Percentiles rank a stretch among this genome's conserved stretches.
These are phyloP conservation scores for Acanthurus tractus DNA, from an alignment of 2,797 vertebrate species.

Conservation along the genomic window DNA sequence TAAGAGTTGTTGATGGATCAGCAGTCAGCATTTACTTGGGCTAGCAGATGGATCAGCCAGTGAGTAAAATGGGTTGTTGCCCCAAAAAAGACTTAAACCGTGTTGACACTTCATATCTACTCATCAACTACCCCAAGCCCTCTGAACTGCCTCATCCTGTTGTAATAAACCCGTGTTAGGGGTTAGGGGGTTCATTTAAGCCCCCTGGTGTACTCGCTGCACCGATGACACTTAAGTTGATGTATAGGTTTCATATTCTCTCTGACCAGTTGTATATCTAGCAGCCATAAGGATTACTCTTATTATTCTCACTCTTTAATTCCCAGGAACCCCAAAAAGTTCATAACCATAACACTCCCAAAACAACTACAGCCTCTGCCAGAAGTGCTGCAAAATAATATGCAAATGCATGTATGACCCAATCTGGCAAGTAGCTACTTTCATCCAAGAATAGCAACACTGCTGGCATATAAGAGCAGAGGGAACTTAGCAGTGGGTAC, in stretches of 20 bases:
- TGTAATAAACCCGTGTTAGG: no score
- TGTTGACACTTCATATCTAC: background rate
- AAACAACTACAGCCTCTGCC: background rate
- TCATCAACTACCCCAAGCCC: background rate
- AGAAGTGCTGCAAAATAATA: conserved; percentile 11
- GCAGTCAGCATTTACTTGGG: background rate
- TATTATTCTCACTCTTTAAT: background rate
- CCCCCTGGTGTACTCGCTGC: no score
- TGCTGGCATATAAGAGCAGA: conserved; percentile 5
- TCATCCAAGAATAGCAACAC: conserved; percentile 20
- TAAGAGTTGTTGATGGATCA: background rate
- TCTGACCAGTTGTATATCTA: background rate
- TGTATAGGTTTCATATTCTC: no score
- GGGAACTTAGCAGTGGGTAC: background rate
- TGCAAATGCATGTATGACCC: conserved; percentile 20
- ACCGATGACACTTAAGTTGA: no score
- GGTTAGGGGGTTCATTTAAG: no score
- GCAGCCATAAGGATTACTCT: background rate
- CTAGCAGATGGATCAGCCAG: background rate
- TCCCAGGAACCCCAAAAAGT: background rate
- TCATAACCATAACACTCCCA: background rate
- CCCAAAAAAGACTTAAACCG: background rate
- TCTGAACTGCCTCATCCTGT: no score
- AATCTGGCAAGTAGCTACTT: conserved; percentile 23
- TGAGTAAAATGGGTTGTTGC: background rate